phyloP scores from a whole-genome alignment of 2,888 invertebrate genomes.

The Eristalinus sepulchralis region DNA sequence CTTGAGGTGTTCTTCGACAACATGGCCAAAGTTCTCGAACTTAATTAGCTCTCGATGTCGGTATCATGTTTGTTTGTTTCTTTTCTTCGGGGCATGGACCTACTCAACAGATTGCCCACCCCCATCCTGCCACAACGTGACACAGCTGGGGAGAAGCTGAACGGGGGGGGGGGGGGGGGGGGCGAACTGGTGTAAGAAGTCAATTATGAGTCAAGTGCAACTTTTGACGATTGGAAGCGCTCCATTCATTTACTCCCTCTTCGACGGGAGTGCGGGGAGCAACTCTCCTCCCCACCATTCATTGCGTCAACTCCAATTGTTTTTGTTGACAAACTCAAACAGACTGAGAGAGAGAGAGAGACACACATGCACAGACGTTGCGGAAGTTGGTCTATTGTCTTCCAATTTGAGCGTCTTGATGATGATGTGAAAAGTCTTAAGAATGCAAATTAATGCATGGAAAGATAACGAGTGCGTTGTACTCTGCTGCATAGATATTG shows the following conservation, averaged over 20 bases:
- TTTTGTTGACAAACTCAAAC: no score
- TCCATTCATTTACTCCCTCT: no score
- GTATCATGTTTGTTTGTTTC: neutral
- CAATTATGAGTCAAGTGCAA: no score
- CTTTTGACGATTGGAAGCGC: no score
- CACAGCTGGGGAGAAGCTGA: no score
- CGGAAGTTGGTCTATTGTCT: neutral
- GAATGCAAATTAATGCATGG: neutral
- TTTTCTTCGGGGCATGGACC: neutral
- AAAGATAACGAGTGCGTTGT: neutral
- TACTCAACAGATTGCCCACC: neutral
- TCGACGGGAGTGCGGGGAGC: no score
- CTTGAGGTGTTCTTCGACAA: neutral
- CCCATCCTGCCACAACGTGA: neutral
- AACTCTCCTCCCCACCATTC: no score
- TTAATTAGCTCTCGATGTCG: slow-evolving; percentile 56
- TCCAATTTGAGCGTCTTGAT: neutral
- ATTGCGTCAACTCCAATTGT: no score
- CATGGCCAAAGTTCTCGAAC: slow-evolving; percentile 18
- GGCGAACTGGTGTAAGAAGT: no score
- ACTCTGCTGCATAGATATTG: neutral
- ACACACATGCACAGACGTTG: neutral
- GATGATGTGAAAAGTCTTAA: neutral
- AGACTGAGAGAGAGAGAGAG: neutral
- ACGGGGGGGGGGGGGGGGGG: no score